Base-by-base conservation (phyloP, 2,113 vertebrate species). In the Chamaetylas fuelleborni region DNA sequence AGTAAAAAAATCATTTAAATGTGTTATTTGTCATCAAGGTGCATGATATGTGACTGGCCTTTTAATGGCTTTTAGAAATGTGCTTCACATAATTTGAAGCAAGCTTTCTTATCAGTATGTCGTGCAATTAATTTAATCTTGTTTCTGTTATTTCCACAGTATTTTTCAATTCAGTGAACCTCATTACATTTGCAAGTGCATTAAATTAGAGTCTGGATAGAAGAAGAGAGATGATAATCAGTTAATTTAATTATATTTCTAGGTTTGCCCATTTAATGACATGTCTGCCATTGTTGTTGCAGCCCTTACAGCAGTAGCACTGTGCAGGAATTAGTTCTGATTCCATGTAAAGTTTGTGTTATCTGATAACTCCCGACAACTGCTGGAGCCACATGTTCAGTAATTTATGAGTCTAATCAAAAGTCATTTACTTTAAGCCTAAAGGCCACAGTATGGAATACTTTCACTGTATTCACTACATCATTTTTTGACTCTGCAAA, bases 211-310 rank as follows among this genome's bases (percentile, higher is more conserved):
- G 94, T 93, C 97, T 97, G 97, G 96, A 95, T 97, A 97, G 98
- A 97, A 98, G 96, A 93, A 95, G 95, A 92, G 83, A 72, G 98
- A 98, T 98, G 96, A 97, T 97, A 98, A 98, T 98, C 98, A 97
- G 97, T 97, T 98, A 98, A 98, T 98, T 98, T 98, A 98, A 98
- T 98, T 98, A 98, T 92, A 97, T 96, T 97, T 98, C 97, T 98
- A 87, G 97, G 86, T 97, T 97, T 96, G 96, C 94, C 97, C 95
- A 95, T 98, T 98, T 97, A 92, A 89, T 87, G 97, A 95, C 97
- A 96, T 57, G 95, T 97, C 96, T 97, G 96, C 95, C 95, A 96
- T 98, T 97, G 98, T 98, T 97, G 97, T 66, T 70, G 84, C 85
- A 74, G 79, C 67, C 78, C 91, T 96, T 92, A n/a, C 67, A 93